Evolutionary conservation across 2,888 invertebrate genomes (phyloP).

Genomic region (Agriopis marginaria): DNA sequence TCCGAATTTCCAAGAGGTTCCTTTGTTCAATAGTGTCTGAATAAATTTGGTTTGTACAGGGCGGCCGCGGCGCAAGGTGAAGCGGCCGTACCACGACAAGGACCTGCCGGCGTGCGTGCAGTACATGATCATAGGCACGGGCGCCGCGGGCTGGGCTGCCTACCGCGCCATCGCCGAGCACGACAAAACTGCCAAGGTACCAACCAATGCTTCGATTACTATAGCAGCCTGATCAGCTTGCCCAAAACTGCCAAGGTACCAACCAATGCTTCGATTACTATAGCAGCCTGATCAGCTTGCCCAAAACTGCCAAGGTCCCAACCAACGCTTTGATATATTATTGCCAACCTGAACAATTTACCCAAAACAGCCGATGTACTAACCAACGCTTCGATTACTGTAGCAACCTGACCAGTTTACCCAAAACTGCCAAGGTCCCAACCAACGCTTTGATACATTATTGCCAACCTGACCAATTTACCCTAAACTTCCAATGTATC

Average conservation of each 20-base stretch:
- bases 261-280: background rate
- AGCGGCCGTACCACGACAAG: slow-evolving; percentile 59
- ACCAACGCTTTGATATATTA: background rate
- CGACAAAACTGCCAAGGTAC: slow-evolving; percentile 74
- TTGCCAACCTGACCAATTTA: background rate
- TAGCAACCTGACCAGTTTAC: too few species aligned
- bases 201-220: background rate
- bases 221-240: background rate
- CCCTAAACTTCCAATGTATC: too few species aligned
- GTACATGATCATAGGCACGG: slow-evolving; percentile 75
- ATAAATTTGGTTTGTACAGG: slow-evolving; percentile 53
- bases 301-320: slow-evolving; percentile 68
- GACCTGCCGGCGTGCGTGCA: slow-evolving; percentile 78
- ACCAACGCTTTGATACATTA: background rate
- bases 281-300: background rate
- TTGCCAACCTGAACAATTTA: background rate
- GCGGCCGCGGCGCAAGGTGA: slow-evolving; percentile 69
- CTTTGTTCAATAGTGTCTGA: too few species aligned
- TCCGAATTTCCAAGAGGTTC: too few species aligned
- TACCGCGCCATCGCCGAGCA: slow-evolving; percentile 72
- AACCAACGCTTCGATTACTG: too few species aligned
- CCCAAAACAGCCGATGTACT: too few species aligned
- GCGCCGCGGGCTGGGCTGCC: slow-evolving; percentile 77
- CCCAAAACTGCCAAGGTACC: too few species aligned
- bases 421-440: slow-evolving; percentile 68